Percentiles rank a stretch among this genome's conserved stretches.
Evolutionary conservation across 2,113 vertebrate species (phyloP).

Genomic region (Dipodomys spectabilis): DNA sequence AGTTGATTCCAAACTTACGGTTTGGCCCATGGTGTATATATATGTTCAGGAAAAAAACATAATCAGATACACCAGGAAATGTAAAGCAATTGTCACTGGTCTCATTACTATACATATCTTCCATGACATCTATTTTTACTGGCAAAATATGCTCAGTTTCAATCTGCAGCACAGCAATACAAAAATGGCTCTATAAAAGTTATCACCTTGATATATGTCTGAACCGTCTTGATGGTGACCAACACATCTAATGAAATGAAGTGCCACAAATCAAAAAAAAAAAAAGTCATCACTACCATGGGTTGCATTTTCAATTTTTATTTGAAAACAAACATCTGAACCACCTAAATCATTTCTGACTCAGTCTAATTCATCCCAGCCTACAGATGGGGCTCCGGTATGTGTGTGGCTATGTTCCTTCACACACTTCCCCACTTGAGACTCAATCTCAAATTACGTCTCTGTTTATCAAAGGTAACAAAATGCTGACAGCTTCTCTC

Average conservation of each 20-base stretch:
- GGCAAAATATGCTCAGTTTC: slow-evolving; percentile 23
- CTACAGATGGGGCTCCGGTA: background rate
- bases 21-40: slow-evolving; percentile 26
- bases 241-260: slow-evolving; percentile 3
- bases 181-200: background rate
- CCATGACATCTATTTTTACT: background rate
- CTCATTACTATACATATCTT: slow-evolving; percentile 27
- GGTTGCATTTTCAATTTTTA: slow-evolving; percentile 9
- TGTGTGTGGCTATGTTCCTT: background rate
- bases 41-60: background rate
- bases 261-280: background rate
- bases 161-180: background rate
- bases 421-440: slow-evolving; percentile 20
- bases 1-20: slow-evolving; percentile 24
- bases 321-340: background rate
- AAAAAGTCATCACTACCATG: background rate
- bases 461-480: slow-evolving; percentile 41
- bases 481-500: slow-evolving; percentile 40
- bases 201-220: slow-evolving; percentile 11
- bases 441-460: slow-evolving; percentile 11
- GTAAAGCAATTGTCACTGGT: background rate
- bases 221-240: background rate
- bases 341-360: slow-evolving; percentile 35
- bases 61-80: background rate
- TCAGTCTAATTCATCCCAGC: slow-evolving; percentile 26